Conservation (phyloP, 1,140 invertebrate species). For the Eupeodes corollae region DNA sequence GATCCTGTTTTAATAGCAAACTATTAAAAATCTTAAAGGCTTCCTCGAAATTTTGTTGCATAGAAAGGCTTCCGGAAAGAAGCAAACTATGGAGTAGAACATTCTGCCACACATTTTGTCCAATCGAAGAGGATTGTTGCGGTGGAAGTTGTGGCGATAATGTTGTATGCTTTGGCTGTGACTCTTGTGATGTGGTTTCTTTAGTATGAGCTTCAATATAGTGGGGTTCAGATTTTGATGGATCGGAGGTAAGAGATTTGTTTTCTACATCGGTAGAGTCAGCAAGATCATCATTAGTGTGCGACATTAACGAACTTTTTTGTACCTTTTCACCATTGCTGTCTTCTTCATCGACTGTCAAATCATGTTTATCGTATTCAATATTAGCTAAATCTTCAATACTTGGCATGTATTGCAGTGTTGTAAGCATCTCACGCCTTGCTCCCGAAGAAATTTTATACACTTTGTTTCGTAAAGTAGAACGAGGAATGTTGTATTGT, state of each 20-base stretch:
- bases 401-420: slow-evolving; percentile 36
- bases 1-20: slow-evolving; percentile 37
- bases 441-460: slow-evolving; percentile 72
- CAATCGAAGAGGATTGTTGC: no score
- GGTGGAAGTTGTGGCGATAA: no score
- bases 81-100: no score
- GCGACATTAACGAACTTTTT: not conserved
- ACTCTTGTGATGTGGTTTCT: slow-evolving; percentile 30
- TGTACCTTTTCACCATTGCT: slow-evolving; percentile 28
- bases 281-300: slow-evolving; percentile 11
- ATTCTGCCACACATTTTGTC: no score
- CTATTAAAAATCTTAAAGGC: slow-evolving; percentile 17
- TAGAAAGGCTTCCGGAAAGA: not conserved
- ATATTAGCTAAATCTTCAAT: slow-evolving; percentile 28
- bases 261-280: slow-evolving; percentile 4
- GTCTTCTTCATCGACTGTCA: slow-evolving; percentile 11
- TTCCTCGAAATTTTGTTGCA: not conserved
- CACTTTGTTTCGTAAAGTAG: slow-evolving; percentile 87
- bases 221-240: no score
- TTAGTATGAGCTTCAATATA: slow-evolving; percentile 36
- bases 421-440: slow-evolving; percentile 46
- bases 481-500: slow-evolving; percentile 89
- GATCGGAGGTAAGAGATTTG: no score
- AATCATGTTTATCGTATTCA: slow-evolving; percentile 37
- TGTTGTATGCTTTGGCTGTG: slow-evolving; percentile 12